A percentile compares a stretch with the other conserved stretches of the same genome.
Evolutionary conservation across 2,797 vertebrate genomes (phyloP).

Genomic region (Poecilia gillii): DNA sequence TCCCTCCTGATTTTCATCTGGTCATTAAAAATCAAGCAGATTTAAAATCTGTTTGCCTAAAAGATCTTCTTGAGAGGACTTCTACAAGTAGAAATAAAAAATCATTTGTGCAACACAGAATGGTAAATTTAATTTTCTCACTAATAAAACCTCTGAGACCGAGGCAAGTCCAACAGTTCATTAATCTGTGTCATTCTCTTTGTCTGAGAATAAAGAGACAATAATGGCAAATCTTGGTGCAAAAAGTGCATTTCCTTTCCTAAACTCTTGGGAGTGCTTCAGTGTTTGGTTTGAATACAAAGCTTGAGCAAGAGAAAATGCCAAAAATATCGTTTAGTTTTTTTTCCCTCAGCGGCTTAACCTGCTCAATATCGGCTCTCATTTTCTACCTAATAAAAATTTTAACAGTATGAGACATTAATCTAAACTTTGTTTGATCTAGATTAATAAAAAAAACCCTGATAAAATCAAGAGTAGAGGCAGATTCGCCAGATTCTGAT

Average conservation of each 20-base stretch:
- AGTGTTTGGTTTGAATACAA: background rate
- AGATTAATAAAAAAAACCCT: constrained; percentile 16
- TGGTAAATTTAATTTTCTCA: background rate
- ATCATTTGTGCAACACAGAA: background rate
- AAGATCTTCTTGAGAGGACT: background rate
- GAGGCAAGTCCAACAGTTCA: background rate
- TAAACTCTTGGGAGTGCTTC: background rate
- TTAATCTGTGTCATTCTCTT: background rate
- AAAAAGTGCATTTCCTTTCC: background rate
- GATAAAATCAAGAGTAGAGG: constrained; percentile 62
- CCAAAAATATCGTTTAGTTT: background rate
- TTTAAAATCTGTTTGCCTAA: background rate
- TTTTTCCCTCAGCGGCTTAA: background rate
- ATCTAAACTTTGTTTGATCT: constrained; percentile 60
- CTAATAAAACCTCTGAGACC: background rate
- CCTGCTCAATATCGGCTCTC: background rate
- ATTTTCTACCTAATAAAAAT: constrained; percentile 5
- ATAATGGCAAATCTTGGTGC: background rate
- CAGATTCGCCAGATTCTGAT: constrained; percentile 70
- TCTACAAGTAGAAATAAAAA: background rate
- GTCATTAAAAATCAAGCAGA: background rate
- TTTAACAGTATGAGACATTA: constrained; percentile 18
- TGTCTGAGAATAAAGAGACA: background rate
- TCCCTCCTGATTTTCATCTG: background rate
- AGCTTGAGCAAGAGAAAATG: background rate